Conservation (phyloP, 2,797 vertebrate species). For the Setipinna tenuifilis region DNA sequence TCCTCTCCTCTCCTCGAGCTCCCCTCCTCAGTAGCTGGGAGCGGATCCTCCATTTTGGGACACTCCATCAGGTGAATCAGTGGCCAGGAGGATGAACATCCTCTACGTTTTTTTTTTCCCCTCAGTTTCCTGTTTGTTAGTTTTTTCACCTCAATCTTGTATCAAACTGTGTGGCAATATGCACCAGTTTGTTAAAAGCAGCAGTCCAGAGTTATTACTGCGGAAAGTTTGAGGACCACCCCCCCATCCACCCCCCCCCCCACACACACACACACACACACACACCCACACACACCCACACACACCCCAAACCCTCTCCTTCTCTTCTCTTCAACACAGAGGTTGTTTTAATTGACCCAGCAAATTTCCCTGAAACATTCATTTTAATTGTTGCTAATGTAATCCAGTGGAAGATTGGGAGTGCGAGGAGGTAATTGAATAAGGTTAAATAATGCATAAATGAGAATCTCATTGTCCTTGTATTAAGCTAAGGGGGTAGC, state of each 20-base stretch:
- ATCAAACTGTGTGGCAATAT: slow-evolving; percentile 26
- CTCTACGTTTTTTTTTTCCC: not conserved
- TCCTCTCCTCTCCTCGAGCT: slow-evolving; percentile 43
- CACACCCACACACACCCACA: too few relatives aligned
- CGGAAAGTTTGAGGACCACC: slow-evolving; percentile 32
- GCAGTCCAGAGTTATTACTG: slow-evolving; percentile 42
- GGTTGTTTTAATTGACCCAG: slow-evolving; percentile 57
- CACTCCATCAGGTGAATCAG: slow-evolving; percentile 51
- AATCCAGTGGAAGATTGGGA: slow-evolving; percentile 41
- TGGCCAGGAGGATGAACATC: not conserved
- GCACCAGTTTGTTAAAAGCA: not conserved
- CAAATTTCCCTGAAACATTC: slow-evolving; percentile 52
- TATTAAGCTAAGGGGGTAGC: not conserved
- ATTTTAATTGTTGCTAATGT: slow-evolving; percentile 57
- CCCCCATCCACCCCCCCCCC: not conserved
- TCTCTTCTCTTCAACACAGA: slow-evolving; percentile 30
- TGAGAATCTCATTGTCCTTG: slow-evolving; percentile 47
- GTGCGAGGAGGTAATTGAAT: slow-evolving; percentile 54
- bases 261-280: too few relatives aligned
- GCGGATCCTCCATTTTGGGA: slow-evolving; percentile 36
- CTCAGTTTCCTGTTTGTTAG: not conserved
- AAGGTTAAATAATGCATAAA: slow-evolving; percentile 64
- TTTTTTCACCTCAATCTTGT: not conserved
- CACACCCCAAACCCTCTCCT: too few relatives aligned
- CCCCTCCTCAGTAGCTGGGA: slow-evolving; percentile 37